Evolutionary conservation across 2,888 invertebrate species (phyloP), one percentile per base, ranked within the genome.

Genomic region (Noctua janthe): DNA sequence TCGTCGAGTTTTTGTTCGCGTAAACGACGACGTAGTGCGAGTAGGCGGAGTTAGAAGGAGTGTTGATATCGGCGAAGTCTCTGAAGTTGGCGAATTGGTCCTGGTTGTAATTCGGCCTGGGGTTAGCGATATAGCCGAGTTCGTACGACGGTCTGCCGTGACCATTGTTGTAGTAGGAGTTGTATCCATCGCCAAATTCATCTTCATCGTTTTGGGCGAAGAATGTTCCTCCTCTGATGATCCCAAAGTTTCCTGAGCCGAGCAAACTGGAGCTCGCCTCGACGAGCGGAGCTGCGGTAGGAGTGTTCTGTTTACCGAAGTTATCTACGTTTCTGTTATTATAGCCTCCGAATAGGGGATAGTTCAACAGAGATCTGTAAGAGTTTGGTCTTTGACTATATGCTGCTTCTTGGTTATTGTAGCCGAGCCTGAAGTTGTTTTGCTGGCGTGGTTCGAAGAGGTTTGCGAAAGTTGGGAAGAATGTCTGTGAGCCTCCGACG

Each of bases 41-140:
- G 94, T 98, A 99, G 11, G 98, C 98, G 2, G 97, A 95, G 91
- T 98, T 98, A 0, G 98, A 97, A 0, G 98, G 98, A 6, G 98
- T 98, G 84, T 99, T 99, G 77, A 99, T 99, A 90, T 99, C 99
- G 1, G 99, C 99, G 91, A 99, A 99, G 93, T 99, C 99, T 90
- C 98, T 97, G 96, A 99, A 99, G 92, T 99, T 98, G 8, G 98
- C 98, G 92, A 99, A 99, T 92, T 99, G 99, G 91, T 99, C 98
- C 80, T 98, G 98, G 49, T 98, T 98, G 88, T 98, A 98, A 74
- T 98, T 98, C 8, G 98, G 98, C 91, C 98, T 97, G 0, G 98
- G 98, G 91, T 98, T 98, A 1, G 97, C 97, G 59, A 97, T 97
- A 87, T 97, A 97, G 47, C 97, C 96, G 51, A 97, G 96, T 86